These are phyloP conservation scores for Osmerus mordax DNA, from an alignment of 2,113 vertebrate species.

Conservation along the genomic window DNA sequence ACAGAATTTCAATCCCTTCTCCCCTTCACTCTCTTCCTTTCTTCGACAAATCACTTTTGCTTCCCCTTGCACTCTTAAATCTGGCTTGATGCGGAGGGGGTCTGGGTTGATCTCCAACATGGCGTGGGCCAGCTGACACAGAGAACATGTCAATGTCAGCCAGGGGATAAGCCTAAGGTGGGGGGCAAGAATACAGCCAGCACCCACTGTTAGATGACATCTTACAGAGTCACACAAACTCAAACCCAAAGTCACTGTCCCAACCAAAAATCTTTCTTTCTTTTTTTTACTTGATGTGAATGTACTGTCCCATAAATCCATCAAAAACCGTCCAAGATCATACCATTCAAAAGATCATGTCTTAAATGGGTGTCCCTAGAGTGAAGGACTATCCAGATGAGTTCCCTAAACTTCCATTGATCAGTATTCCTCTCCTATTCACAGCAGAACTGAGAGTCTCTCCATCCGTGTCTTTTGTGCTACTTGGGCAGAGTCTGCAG, in stretches of 20 bases:
- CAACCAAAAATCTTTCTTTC: too few species aligned
- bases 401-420: background rate
- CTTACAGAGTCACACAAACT: too few species aligned
- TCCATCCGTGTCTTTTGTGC: background rate
- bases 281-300: too few species aligned
- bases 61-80: conserved; percentile 40
- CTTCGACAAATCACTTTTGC: conserved; percentile 49
- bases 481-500: background rate
- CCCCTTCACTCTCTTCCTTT: conserved; percentile 3
- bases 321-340: background rate
- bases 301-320: background rate
- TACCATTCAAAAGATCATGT: background rate
- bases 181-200: background rate
- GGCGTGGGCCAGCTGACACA: conserved; percentile 51
- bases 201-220: too few species aligned
- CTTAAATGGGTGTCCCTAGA: background rate
- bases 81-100: conserved; percentile 58
- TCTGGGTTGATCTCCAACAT: conserved; percentile 52
- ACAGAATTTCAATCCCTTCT: conserved; percentile 12
- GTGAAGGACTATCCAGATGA: background rate
- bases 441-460: conserved; percentile 25
- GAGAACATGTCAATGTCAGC: conserved; percentile 32
- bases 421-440: conserved; percentile 9
- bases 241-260: too few species aligned
- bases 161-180: conserved; percentile 40